Base-by-base conservation (phyloP, 2,797 vertebrate genomes). In the Crax fasciolata region DNA sequence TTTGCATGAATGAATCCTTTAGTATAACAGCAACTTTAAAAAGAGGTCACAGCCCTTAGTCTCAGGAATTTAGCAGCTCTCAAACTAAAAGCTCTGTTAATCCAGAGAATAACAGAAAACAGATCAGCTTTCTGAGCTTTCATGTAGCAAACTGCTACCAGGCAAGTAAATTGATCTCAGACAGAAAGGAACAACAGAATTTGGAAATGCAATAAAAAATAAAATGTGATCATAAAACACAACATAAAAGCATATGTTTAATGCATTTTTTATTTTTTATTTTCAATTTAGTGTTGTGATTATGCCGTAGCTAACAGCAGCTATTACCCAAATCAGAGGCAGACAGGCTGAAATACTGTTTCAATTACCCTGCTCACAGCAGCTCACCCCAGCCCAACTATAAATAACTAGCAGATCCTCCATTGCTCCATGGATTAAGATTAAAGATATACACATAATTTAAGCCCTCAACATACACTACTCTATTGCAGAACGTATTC, bases 341-440 rank as follows among this genome's bases (percentile, higher is more conserved):
- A 94, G 93, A 32, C 86, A 91, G 43, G 44, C 87, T 94, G 94
- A 96, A 97, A 96, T 95, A 94, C 79, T 84, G 72, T 84, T 97
- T 91, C 96, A 96, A 97, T 97, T 97, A 96, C 93, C 81, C 63
- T 81, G 84, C 84, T 97, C 84, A 74, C 87, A 83, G 87, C 86
- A 89, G 91, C 90, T 92, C 84, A 48, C 76, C 57, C 79, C 65
- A 93, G 58, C 71, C 84, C 70, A 13, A 62, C 79, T 94, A 93
- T 95, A 97, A 97, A 96, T 93, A 96, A 93, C 70, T 30, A 87
- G 18, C 48, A 91, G 84, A 91, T 92, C 75, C 55, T 92, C 62
- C 23, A 5, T 44, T 68, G 73, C 84, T 87, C 61, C 35, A 21
- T 68, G 86, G 93, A 96, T 96, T 95, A 94, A 93, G 87, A 94